Evolutionary conservation across 1,140 invertebrate genomes (phyloP).

Genomic region (Diuraphis noxia): DNA sequence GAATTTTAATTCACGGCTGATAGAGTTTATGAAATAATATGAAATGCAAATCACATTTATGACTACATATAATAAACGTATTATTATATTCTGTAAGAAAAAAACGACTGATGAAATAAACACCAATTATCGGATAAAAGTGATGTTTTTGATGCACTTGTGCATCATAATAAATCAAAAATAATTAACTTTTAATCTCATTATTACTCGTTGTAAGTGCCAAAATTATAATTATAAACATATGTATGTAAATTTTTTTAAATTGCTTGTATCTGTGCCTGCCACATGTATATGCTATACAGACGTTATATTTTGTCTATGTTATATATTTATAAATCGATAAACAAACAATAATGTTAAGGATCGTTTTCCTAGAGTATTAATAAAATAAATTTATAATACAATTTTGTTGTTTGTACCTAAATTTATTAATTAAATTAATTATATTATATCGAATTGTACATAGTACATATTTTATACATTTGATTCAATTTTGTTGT

Average conservation of each 20-base stretch:
- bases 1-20: background rate
- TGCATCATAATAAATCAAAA: conserved; percentile 49
- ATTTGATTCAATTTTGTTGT: conserved; percentile 30
- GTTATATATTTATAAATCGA: conserved; percentile 26
- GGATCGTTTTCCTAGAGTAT: conserved; percentile 42
- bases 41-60: background rate
- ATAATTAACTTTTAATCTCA: conserved; percentile 51
- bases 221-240: conserved; percentile 43
- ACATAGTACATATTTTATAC: conserved; percentile 28
- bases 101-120: conserved; percentile 43
- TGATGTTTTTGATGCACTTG: conserved; percentile 32
- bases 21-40: background rate
- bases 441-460: conserved; percentile 39
- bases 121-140: conserved; percentile 49
- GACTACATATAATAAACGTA: background rate
- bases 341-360: conserved; percentile 34
- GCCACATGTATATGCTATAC: background rate
- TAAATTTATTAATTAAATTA: conserved; percentile 22
- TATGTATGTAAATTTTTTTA: background rate
- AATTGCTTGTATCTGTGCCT: background rate
- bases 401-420: conserved; percentile 24
- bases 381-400: background rate
- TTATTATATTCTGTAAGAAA: conserved; percentile 28
- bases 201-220: conserved; percentile 42
- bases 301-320: conserved; percentile 33